These are phyloP conservation scores for Hypotaenidia okinawae DNA, from an alignment of 2,797 vertebrate species.

Conservation along the genomic window DNA sequence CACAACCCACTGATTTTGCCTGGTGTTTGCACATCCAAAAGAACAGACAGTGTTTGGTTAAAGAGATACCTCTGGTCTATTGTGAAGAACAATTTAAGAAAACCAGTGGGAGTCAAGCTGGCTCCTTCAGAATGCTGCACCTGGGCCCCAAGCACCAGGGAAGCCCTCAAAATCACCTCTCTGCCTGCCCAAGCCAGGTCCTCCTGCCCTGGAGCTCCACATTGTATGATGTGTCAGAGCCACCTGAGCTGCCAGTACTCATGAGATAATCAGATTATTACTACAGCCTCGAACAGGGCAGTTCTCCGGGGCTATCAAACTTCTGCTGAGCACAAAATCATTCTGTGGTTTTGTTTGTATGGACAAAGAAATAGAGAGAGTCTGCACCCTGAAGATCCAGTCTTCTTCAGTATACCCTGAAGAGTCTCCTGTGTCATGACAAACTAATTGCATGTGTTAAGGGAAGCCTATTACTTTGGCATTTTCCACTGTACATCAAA, in stretches of 20 bases:
- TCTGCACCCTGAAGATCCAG: background rate
- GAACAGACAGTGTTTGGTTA: rapidly evolving
- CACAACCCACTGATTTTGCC: background rate
- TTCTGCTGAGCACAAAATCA: background rate
- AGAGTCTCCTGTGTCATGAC: background rate
- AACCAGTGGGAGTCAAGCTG: background rate
- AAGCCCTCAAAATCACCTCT: background rate
- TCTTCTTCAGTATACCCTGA: background rate
- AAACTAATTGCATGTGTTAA: background rate
- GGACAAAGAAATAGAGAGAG: background rate
- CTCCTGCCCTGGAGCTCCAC: background rate
- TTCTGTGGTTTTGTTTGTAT: background rate
- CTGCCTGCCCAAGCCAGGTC: rapidly evolving
- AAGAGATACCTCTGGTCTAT: background rate
- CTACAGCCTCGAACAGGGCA: background rate
- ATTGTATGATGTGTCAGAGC: background rate
- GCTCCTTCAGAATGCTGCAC: background rate
- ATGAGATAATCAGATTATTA: background rate
- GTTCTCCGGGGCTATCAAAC: background rate
- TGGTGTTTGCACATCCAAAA: background rate
- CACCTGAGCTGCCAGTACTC: rapidly evolving
- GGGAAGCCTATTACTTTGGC: background rate
- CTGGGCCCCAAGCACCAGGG: background rate
- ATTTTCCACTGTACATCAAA: constrained; percentile 25
- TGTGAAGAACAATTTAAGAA: background rate